A percentile compares a stretch with the other conserved stretches of the same genome.
Conservation (phyloP, 2,113 vertebrate species). For the Scomber scombrus region DNA sequence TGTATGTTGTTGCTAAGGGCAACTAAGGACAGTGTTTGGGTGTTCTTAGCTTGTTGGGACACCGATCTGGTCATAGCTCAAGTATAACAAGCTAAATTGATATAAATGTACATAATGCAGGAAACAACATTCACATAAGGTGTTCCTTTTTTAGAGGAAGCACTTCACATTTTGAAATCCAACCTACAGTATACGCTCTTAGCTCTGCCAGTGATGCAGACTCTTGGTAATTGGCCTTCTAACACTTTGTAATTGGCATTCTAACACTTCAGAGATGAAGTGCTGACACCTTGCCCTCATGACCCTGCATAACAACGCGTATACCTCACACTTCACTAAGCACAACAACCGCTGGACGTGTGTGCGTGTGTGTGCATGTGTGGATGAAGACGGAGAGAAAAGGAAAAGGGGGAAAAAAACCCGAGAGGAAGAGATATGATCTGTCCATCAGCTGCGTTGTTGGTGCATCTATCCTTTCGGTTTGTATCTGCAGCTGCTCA, state of each 20-base stretch:
- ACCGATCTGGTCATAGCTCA: background rate
- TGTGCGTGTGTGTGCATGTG: background rate
- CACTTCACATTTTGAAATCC: background rate
- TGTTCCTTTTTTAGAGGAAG: background rate
- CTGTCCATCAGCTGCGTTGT: slow-evolving; percentile 60
- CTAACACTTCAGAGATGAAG: slow-evolving; percentile 70
- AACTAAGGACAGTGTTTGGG: background rate
- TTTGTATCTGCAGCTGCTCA: slow-evolving; percentile 59
- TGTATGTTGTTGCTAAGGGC: background rate
- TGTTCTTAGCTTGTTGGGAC: background rate
- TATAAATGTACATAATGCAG: background rate
- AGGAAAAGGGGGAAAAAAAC: slow-evolving; percentile 14
- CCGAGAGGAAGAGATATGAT: slow-evolving; percentile 52
- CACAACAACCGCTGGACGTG: slow-evolving; percentile 29
- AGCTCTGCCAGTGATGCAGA: slow-evolving; percentile 30
- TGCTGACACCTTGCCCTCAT: slow-evolving; percentile 57
- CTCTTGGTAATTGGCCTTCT: slow-evolving; percentile 66
- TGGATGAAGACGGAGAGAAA: slow-evolving; percentile 10
- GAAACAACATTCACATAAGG: background rate
- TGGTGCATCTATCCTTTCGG: slow-evolving; percentile 58
- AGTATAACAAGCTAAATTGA: background rate
- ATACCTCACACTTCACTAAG: slow-evolving; percentile 65
- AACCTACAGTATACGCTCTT: background rate
- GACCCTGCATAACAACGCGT: slow-evolving; percentile 61
- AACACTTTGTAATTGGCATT: slow-evolving; percentile 76